Evolutionary conservation across 1,140 invertebrate genomes (phyloP).

Genomic region (Melanaphis sacchari): DNA sequence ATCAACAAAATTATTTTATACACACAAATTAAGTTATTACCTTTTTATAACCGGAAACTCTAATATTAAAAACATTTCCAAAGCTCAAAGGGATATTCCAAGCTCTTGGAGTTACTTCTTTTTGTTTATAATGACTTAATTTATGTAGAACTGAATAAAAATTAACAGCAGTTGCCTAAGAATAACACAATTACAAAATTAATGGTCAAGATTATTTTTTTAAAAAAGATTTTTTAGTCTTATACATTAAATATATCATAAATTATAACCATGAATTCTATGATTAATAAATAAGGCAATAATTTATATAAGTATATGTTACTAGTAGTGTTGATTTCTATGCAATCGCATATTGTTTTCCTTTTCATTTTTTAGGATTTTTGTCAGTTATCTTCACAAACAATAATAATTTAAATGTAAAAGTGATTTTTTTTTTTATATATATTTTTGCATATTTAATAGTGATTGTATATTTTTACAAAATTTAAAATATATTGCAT

Average conservation of each 20-base stretch:
- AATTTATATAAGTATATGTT: too few species aligned
- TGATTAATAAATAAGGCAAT: background rate
- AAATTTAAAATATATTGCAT: too few species aligned
- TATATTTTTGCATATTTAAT: too few species aligned
- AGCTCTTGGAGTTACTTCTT: background rate
- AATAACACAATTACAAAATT: background rate
- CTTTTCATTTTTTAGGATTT: too few species aligned
- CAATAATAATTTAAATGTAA: too few species aligned
- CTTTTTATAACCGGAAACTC: constrained; percentile 37
- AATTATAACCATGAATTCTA: background rate
- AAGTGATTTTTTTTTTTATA: too few species aligned
- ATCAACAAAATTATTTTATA: background rate
- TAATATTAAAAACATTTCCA: constrained; percentile 39
- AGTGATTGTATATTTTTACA: too few species aligned
- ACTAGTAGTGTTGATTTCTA: too few species aligned
- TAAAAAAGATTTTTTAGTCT: too few species aligned
- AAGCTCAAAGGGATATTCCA: constrained; percentile 31
- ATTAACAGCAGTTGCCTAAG: constrained; percentile 10
- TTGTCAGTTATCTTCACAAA: too few species aligned
- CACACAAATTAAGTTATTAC: background rate
- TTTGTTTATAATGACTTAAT: constrained; percentile 30
- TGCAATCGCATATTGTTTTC: too few species aligned
- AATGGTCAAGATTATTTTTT: background rate
- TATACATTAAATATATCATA: background rate
- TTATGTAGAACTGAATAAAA: background rate